Conservation (phyloP, 2,888 invertebrate genomes). For the Diarsia dahlii region DNA sequence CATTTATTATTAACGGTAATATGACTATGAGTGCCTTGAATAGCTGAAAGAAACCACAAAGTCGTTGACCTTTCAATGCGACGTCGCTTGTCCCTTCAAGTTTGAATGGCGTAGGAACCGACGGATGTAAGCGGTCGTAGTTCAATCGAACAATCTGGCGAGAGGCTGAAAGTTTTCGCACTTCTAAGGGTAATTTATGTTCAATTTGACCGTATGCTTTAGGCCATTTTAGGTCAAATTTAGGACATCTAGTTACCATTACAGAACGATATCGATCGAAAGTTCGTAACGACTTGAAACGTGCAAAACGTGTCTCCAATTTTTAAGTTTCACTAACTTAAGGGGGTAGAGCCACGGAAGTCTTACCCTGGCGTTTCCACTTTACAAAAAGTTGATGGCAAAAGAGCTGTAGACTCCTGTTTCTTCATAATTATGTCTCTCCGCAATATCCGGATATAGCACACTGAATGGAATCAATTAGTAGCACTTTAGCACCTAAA, state of each 20-base stretch:
- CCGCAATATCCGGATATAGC: not conserved
- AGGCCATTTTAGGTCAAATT: constrained; percentile 10
- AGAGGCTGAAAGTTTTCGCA: constrained; percentile 24
- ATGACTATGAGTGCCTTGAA: not conserved
- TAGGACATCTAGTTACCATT: not conserved
- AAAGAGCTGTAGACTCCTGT: not conserved
- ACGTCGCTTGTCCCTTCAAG: constrained; percentile 34
- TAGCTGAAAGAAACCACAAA: constrained; percentile 20
- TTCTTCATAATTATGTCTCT: no score
- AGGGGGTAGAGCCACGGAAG: no score
- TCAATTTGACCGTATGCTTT: constrained; percentile 25
- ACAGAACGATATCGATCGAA: not conserved
- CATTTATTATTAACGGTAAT: not conserved
- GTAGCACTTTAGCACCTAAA: not conserved
- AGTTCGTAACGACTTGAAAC: not conserved
- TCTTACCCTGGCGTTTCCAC: no score
- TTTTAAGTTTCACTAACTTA: not conserved
- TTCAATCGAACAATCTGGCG: constrained; percentile 41
- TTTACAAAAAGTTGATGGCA: not conserved
- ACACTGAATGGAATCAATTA: not conserved
- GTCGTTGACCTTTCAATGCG: constrained; percentile 28
- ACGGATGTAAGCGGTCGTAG: constrained; percentile 30
- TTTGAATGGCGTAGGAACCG: constrained; percentile 41
- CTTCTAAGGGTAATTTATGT: constrained; percentile 27
- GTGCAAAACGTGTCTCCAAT: not conserved